Evolutionary conservation across 2,888 invertebrate species (phyloP).

Genomic region (Lordiphosa andalusiaca): DNA sequence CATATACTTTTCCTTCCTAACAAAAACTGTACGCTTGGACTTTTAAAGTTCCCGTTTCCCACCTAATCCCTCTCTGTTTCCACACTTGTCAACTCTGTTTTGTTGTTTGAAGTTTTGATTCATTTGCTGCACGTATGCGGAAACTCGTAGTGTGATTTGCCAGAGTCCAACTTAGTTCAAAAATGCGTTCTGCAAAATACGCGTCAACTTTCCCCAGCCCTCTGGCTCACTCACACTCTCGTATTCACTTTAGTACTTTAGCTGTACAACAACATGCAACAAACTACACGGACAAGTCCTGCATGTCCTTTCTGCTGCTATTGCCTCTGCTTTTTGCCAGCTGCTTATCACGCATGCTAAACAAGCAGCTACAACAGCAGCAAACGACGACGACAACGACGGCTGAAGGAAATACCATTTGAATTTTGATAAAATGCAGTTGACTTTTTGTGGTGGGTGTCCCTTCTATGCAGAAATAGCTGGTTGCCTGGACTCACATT

Average conservation of each 20-base stretch:
- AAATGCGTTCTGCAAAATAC: conserved; percentile 1
- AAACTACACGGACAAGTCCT: conserved; percentile 41
- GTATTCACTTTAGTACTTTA: conserved; percentile 30
- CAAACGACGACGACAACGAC: conserved; percentile 41
- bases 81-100: conserved; percentile 4
- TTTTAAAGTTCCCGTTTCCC: too few relatives aligned
- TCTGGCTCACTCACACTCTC: not conserved
- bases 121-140: conserved; percentile 53
- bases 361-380: conserved; percentile 33
- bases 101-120: conserved; percentile 52
- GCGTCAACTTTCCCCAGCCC: not conserved
- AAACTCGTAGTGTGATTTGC: conserved; percentile 47
- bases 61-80: too few relatives aligned
- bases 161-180: conserved; percentile 13
- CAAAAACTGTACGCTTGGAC: too few relatives aligned
- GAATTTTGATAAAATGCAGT: conserved; percentile 72
- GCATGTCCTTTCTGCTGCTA: conserved; percentile 28
- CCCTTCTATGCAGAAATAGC: conserved; percentile 14
- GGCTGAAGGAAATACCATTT: conserved; percentile 58
- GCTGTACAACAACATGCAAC: conserved; percentile 45
- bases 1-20: too few relatives aligned
- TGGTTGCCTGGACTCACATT: conserved; percentile 10
- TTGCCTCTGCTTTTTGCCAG: conserved; percentile 42
- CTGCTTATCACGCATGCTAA: conserved; percentile 70
- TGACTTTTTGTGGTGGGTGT: conserved; percentile 50